These are phyloP conservation scores for Neotoma lepida DNA, from an alignment of 2,113 vertebrate species.

Conservation along the genomic window DNA sequence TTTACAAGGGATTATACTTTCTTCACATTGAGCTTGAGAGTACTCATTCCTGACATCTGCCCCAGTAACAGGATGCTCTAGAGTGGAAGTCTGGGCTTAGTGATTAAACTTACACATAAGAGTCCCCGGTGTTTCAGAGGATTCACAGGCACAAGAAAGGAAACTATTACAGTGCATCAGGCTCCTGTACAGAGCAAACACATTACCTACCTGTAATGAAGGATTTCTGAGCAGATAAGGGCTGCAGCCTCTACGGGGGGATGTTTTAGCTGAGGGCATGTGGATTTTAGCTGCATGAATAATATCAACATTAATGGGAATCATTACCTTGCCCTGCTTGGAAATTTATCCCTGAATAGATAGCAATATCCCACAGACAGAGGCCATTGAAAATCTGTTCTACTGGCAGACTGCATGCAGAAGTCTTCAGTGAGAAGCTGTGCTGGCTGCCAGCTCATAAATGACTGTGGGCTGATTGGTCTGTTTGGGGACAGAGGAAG, in stretches of 20 bases:
- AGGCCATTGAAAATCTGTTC: constrained; percentile 70
- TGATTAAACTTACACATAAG: constrained; percentile 51
- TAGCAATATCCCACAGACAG: constrained; percentile 64
- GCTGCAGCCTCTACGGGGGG: constrained; percentile 15
- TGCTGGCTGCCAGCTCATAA: constrained; percentile 29
- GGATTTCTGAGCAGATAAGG: constrained; percentile 52
- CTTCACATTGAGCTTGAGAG: background rate
- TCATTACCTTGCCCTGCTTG: constrained; percentile 57
- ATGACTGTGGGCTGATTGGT: constrained; percentile 6
- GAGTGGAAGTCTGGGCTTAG: constrained; percentile 1
- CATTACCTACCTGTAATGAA: constrained; percentile 58
- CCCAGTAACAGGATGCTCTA: background rate
- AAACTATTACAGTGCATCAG: background rate
- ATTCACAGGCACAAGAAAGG: constrained; percentile 45
- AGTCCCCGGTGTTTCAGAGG: constrained; percentile 29
- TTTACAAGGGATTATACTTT: background rate
- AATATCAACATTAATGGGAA: constrained; percentile 70
- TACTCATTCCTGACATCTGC: background rate
- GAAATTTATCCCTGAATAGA: constrained; percentile 74
- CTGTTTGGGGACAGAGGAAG: background rate
- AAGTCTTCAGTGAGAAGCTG: background rate
- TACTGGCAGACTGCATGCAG: constrained; percentile 40
- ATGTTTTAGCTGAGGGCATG: constrained; percentile 61
- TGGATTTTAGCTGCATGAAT: constrained; percentile 71
- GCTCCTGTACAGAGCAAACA: constrained; percentile 47